These are phyloP conservation scores for Bos indicus DNA, from an alignment of 2,113 vertebrate species.

Conservation along the genomic window DNA sequence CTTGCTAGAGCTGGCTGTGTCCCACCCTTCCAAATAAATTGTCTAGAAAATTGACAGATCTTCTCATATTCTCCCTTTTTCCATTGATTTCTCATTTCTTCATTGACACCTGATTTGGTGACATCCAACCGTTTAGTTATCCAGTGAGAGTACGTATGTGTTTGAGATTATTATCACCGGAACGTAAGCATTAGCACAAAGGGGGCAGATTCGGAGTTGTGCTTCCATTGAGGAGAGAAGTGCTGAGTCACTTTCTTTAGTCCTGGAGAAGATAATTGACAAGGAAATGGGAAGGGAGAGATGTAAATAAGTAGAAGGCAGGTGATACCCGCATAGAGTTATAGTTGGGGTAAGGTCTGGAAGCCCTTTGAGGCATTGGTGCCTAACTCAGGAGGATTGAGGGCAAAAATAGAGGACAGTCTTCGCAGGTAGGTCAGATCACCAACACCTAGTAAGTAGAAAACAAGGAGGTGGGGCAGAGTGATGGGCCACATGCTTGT, in stretches of 20 bases:
- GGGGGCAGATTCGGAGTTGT: not conserved
- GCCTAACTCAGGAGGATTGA: not conserved
- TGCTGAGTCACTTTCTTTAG: not conserved
- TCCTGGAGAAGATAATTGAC: not conserved
- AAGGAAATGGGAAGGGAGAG: not conserved
- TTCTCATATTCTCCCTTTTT: not conserved
- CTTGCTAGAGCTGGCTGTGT: not conserved
- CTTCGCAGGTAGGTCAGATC: not conserved
- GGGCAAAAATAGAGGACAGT: not conserved
- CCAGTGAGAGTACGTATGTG: not conserved
- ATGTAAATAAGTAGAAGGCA: not conserved
- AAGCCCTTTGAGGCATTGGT: not conserved
- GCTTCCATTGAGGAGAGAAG: not conserved
- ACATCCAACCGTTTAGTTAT: not conserved
- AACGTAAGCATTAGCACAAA: not conserved
- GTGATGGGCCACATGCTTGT: rapidly evolving
- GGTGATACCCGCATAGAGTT: not conserved
- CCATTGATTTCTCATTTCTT: not conserved
- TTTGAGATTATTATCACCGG: not conserved
- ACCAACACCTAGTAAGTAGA: not conserved
- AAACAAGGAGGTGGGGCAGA: not conserved
- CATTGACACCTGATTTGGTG: not conserved
- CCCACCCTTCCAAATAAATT: not conserved
- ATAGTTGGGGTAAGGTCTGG: not conserved
- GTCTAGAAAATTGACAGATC: not conserved